Percentiles rank a stretch among this genome's conserved stretches.
Evolutionary conservation across 2,797 vertebrate species (phyloP).

Genomic region (Takifugu rubripes): DNA sequence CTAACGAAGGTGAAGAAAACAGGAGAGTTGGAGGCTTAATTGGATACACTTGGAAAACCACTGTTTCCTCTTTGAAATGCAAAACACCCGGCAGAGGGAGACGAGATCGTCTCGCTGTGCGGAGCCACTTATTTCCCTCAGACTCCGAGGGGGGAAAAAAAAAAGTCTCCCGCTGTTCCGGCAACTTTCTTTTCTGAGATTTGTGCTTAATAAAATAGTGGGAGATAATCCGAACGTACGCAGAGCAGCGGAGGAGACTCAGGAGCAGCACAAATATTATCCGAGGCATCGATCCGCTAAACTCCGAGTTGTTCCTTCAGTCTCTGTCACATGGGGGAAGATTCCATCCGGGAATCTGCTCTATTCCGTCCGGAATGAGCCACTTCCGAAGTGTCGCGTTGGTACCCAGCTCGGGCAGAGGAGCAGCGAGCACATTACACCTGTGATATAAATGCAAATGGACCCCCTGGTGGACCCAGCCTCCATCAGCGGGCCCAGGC

Average conservation of each 20-base stretch:
- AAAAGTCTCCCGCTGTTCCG: constrained; percentile 33
- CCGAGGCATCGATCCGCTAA: not conserved
- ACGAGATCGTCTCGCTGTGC: constrained; percentile 36
- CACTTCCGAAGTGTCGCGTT: constrained; percentile 58
- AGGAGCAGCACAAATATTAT: constrained; percentile 12
- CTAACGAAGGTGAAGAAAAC: constrained; percentile 65
- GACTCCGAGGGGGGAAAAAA: constrained; percentile 13
- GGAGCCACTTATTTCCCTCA: constrained; percentile 50
- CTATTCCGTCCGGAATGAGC: constrained; percentile 36
- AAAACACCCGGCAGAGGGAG: constrained; percentile 52
- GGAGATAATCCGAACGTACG: constrained; percentile 39
- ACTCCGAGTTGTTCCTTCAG: not conserved
- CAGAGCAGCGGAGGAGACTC: constrained; percentile 1
- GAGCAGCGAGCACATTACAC: constrained; percentile 47
- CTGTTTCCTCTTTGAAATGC: constrained; percentile 64
- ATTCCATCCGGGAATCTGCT: constrained; percentile 26
- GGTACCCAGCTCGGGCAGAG: constrained; percentile 39
- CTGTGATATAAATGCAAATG: constrained; percentile 75
- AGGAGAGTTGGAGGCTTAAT: constrained; percentile 58
- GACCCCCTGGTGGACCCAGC: constrained; percentile 53
- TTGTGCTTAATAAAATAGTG: constrained; percentile 38
- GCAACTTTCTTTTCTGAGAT: not conserved
- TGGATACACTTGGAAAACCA: constrained; percentile 69
- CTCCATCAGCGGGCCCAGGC: constrained; percentile 22
- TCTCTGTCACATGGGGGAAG: too few relatives aligned